These are phyloP conservation scores for Huso huso DNA, from an alignment of 2,797 vertebrate genomes.

Conservation along the genomic window DNA sequence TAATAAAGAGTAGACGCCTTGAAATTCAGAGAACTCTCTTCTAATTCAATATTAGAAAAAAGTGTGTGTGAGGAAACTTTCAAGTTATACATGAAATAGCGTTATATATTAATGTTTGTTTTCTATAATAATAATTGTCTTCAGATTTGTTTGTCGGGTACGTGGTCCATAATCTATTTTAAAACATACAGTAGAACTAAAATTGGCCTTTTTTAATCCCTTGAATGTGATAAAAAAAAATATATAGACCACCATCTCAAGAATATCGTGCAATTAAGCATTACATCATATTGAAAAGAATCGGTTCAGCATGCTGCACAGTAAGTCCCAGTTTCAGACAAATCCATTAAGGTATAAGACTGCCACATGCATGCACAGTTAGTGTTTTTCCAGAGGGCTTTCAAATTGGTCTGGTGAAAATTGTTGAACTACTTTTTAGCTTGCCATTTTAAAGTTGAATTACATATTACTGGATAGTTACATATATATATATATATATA, in stretches of 20 bases:
- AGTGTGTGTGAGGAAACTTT: neutral
- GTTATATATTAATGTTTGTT: neutral
- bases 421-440: slow-evolving; percentile 5
- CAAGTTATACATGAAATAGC: neutral
- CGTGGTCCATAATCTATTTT: slow-evolving; percentile 7
- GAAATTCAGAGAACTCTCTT: neutral
- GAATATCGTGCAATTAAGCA: slow-evolving; percentile 22
- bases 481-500: neutral
- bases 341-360: slow-evolving; percentile 20
- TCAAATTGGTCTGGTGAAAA: slow-evolving; percentile 14
- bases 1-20: neutral
- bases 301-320: slow-evolving; percentile 15
- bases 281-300: slow-evolving; percentile 18
- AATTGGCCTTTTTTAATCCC: slow-evolving; percentile 18
- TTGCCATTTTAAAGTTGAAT: neutral
- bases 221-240: slow-evolving; percentile 15
- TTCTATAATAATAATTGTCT: too few relatives aligned
- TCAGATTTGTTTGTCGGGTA: neutral
- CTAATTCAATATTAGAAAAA: neutral
- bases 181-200: slow-evolving; percentile 8
- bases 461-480: neutral
- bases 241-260: slow-evolving; percentile 16
- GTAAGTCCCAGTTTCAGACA: slow-evolving; percentile 10
- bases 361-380: neutral
- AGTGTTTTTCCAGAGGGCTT: slow-evolving; percentile 11